phyloP scores from a whole-genome alignment of 2,113 vertebrate species.

The Xyrauchen texanus region DNA sequence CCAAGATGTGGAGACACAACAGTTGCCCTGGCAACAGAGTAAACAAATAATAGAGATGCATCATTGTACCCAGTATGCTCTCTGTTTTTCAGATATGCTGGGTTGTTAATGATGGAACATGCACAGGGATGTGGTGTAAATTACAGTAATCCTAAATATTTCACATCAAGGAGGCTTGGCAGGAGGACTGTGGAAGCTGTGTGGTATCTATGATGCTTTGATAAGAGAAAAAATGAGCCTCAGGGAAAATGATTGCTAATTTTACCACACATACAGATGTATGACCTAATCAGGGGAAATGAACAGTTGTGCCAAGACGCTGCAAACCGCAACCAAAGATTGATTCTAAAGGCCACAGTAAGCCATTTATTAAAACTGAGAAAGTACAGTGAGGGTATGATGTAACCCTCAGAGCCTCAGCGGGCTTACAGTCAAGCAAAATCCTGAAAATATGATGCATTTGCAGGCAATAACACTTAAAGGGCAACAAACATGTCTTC shows the following conservation, averaged over 20 bases:
- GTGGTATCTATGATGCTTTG: constrained; percentile 50
- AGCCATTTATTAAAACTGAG: constrained; percentile 20
- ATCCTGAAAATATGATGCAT: constrained; percentile 27
- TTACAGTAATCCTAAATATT: constrained; percentile 40
- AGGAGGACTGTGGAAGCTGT: constrained; percentile 29
- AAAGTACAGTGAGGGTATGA: constrained; percentile 17
- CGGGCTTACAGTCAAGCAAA: constrained; percentile 10
- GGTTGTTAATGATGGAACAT: no score
- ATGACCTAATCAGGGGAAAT: constrained; percentile 52
- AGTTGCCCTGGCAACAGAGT: constrained; percentile 63
- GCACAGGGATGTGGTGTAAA: constrained; percentile 34
- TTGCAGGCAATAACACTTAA: no score
- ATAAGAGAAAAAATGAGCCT: constrained; percentile 53
- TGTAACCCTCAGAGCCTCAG: constrained; percentile 1
- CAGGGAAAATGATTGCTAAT: constrained; percentile 50
- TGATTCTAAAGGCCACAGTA: constrained; percentile 19
- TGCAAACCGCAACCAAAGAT: not conserved
- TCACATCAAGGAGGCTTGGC: constrained; percentile 50
- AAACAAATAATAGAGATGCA: constrained; percentile 61
- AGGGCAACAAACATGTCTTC: no score
- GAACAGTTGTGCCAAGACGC: constrained; percentile 37
- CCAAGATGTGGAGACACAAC: constrained; percentile 58
- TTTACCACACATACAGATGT: constrained; percentile 62
- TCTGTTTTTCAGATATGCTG: constrained; percentile 30
- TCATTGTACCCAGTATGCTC: not conserved